Conservation (phyloP, 37 sponge, comb jelly and placozoan genomes). For the Halisarca cf. caerulea region DNA sequence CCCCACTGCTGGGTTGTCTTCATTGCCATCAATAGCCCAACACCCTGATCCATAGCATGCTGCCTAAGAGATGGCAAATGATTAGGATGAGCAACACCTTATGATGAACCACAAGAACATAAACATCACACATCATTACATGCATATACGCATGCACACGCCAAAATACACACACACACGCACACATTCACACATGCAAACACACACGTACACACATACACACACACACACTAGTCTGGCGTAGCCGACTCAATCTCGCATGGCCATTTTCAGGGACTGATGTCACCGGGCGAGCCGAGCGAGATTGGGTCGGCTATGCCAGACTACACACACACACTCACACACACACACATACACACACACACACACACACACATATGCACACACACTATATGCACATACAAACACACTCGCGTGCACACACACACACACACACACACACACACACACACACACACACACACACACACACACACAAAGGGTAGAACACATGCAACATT, state of each 20-base stretch:
- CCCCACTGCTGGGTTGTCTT: slow-evolving; percentile 29
- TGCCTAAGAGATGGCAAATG: slow-evolving; percentile 32
- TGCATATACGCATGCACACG: too few relatives aligned
- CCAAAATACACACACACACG: slow-evolving; percentile 26
- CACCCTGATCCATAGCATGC: slow-evolving; percentile 81
- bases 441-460: slow-evolving; percentile 19
- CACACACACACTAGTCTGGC: too few relatives aligned
- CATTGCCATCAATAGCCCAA: slow-evolving; percentile 52
- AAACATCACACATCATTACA: too few relatives aligned
- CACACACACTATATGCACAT: slow-evolving; percentile 27
- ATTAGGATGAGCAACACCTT: too few relatives aligned
- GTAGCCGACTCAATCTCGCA: too few relatives aligned
- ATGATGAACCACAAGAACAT: not conserved
- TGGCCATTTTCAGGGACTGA: too few relatives aligned
- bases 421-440: slow-evolving; percentile 20
- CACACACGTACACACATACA: not conserved
- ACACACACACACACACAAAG: slow-evolving; percentile 22
- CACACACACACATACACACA: slow-evolving; percentile 20
- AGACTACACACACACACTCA: slow-evolving; percentile 18
- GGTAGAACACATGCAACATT: too few relatives aligned
- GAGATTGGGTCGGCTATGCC: too few relatives aligned
- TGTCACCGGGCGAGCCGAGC: too few relatives aligned
- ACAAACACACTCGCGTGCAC: not conserved
- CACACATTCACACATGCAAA: not conserved
- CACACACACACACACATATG: not conserved